A percentile compares a stretch with the other conserved stretches of the same genome.
Evolutionary conservation across 30 jellyfish, hydroid and myxozoan species (phyloP).

Genomic region (Cassiopea andromeda): DNA sequence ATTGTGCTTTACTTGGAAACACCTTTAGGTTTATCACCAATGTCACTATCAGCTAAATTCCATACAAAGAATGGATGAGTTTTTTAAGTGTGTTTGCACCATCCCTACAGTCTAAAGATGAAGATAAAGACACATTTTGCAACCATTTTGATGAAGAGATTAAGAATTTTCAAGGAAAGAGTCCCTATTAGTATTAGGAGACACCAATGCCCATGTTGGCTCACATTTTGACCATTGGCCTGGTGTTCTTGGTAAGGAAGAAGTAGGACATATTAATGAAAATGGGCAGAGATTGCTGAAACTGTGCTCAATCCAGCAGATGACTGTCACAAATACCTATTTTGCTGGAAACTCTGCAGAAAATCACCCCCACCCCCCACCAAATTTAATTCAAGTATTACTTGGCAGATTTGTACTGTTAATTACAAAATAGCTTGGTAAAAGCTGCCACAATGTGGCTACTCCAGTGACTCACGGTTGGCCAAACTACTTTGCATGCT

Average conservation of each 20-base stretch:
- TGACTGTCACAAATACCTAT: slow-evolving; percentile 27
- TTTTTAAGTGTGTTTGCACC: slow-evolving; percentile 40
- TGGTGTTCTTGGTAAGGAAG: slow-evolving; percentile 18
- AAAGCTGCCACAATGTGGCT: too few relatives aligned
- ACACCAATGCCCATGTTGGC: slow-evolving; percentile 45
- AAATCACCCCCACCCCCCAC: not conserved
- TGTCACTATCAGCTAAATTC: not conserved
- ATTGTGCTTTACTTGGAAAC: not conserved
- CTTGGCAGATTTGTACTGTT: too few relatives aligned
- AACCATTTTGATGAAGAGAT: not conserved
- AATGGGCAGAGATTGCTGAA: slow-evolving; percentile 44
- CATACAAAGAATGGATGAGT: slow-evolving; percentile 21
- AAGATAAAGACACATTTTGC: not conserved
- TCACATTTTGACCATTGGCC: not conserved
- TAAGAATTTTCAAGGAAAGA: slow-evolving; percentile 7
- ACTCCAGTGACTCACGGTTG: too few relatives aligned
- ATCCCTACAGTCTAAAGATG: slow-evolving; percentile 10
- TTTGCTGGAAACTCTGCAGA: slow-evolving; percentile 13
- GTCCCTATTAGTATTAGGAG: slow-evolving; percentile 9
- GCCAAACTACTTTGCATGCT: too few relatives aligned
- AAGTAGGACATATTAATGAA: slow-evolving; percentile 29
- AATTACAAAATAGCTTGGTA: too few relatives aligned
- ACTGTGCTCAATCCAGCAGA: slow-evolving; percentile 27
- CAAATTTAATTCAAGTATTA: too few relatives aligned
- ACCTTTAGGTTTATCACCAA: not conserved